phyloP scores from a whole-genome alignment of 1,140 invertebrate genomes.

The Drosophila virilis region DNA sequence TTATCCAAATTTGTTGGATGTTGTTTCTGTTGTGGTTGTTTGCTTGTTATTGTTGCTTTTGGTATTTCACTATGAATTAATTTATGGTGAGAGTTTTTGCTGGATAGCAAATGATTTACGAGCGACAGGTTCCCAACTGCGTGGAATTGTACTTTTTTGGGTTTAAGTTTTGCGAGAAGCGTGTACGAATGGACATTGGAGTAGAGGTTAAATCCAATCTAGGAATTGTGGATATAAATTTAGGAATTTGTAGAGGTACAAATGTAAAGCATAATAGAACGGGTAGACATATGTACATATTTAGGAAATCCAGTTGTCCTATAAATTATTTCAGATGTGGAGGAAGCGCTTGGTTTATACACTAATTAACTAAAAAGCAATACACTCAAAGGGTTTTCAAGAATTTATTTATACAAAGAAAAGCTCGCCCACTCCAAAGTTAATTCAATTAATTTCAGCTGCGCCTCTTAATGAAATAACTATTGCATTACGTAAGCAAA shows the following conservation, averaged over 20 bases:
- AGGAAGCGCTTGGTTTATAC: too few relatives aligned
- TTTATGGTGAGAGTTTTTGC: slow-evolving; percentile 55
- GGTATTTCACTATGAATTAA: slow-evolving; percentile 64
- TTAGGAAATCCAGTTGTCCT: neutral
- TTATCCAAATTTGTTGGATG: slow-evolving; percentile 38
- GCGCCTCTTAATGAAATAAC: slow-evolving; percentile 29
- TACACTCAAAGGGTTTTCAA: neutral
- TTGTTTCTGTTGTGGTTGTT: slow-evolving; percentile 19
- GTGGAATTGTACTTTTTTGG: slow-evolving; percentile 15
- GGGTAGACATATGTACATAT: too few relatives aligned
- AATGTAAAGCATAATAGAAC: too few relatives aligned
- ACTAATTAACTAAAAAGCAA: neutral
- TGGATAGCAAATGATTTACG: slow-evolving; percentile 60
- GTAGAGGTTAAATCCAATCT: slow-evolving; percentile 6
- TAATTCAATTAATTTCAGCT: slow-evolving; percentile 70
- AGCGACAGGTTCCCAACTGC: slow-evolving; percentile 39
- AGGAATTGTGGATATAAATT: neutral
- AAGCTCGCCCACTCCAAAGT: slow-evolving; percentile 1
- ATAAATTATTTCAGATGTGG: too few relatives aligned
- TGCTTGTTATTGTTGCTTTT: slow-evolving; percentile 18
- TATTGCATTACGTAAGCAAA: slow-evolving; percentile 69
- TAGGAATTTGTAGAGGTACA: too few relatives aligned
- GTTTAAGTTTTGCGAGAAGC: neutral
- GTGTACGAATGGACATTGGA: neutral
- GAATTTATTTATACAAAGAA: neutral